Conservation (phyloP, 2,888 invertebrate genomes). For the Callinectes sapidus region DNA sequence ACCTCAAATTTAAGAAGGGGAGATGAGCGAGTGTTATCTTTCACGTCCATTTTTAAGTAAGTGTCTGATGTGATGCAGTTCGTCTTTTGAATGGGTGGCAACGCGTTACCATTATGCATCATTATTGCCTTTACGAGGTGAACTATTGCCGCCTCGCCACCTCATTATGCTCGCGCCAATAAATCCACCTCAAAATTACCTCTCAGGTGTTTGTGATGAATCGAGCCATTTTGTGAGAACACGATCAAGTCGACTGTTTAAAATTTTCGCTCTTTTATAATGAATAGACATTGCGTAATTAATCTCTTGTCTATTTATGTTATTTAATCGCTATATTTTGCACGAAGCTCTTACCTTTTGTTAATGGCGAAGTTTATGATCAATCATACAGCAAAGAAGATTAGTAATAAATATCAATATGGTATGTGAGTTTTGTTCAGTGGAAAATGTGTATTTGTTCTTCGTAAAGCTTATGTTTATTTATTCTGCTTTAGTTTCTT, state of each 20-base stretch:
- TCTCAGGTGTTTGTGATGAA: background rate
- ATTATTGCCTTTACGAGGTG: background rate
- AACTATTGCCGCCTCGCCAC: background rate
- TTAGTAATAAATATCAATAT: background rate
- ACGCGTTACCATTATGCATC: background rate
- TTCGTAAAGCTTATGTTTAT: too few species aligned
- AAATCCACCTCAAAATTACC: background rate
- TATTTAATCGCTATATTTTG: background rate
- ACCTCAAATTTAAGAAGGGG: too few species aligned
- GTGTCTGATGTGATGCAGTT: background rate
- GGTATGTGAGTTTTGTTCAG: background rate
- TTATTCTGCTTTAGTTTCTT: too few species aligned
- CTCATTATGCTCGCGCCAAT: slow-evolving; percentile 5
- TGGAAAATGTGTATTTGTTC: too few species aligned
- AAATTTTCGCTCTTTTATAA: background rate
- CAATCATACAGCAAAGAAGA: background rate
- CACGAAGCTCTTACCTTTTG: background rate
- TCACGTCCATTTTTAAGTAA: background rate
- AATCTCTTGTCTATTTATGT: background rate
- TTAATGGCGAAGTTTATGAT: background rate
- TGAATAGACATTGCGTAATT: background rate
- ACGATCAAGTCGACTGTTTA: background rate
- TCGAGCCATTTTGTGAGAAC: background rate
- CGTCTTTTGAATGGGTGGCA: background rate
- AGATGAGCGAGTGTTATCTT: background rate